Conservation (phyloP, 2,797 vertebrate genomes). For the Catharus ustulatus region DNA sequence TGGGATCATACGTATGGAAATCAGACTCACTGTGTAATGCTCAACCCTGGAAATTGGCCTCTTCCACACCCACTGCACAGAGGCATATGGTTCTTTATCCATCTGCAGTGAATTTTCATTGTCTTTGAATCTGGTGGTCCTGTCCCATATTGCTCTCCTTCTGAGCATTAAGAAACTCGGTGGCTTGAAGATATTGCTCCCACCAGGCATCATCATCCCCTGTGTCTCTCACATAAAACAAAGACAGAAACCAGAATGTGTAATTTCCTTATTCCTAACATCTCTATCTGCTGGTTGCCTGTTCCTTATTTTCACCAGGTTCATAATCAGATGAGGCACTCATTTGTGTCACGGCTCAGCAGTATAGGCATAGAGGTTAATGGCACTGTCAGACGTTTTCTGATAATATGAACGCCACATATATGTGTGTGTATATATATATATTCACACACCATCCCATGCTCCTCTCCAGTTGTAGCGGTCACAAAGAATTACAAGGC, state of each 20-base stretch:
- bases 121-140: neutral
- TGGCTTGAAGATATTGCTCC: neutral
- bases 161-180: neutral
- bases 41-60: neutral
- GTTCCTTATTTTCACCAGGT: conserved; percentile 43
- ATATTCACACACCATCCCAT: neutral
- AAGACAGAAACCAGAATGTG: neutral
- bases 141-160: neutral
- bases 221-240: neutral
- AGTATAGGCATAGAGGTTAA: conserved; percentile 16
- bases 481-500: conserved; percentile 9
- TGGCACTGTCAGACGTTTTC: conserved; percentile 22
- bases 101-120: neutral
- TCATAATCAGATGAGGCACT: conserved; percentile 43
- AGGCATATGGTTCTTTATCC: neutral
- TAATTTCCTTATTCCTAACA: neutral
- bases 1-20: neutral
- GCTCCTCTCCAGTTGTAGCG: neutral
- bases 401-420: conserved; percentile 21
- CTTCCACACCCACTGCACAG: neutral
- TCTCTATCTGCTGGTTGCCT: neutral
- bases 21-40: neutral
- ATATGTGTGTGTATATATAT: too few relatives aligned
- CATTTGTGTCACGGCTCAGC: conserved; percentile 57
- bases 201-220: neutral